These are phyloP conservation scores for Girardia tigrina DNA, from an alignment of 2,888 invertebrate genomes.

Conservation along the genomic window DNA sequence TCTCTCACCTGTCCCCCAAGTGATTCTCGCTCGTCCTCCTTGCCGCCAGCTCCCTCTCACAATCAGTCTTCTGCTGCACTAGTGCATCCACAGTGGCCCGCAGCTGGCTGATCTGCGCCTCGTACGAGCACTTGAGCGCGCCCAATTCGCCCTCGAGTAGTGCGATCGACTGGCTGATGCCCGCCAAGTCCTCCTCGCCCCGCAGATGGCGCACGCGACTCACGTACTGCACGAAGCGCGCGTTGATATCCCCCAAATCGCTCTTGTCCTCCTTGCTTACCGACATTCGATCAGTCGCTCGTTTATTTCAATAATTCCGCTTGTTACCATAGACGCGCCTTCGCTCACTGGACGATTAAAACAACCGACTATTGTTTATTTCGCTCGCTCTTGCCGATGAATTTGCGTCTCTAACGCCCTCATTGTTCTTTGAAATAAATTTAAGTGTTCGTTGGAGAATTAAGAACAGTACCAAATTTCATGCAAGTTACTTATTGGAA, in stretches of 20 bases:
- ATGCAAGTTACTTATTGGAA: too few species aligned
- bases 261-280: background rate
- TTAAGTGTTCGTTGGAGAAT: too few species aligned
- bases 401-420: too few species aligned
- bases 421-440: too few species aligned
- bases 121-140: background rate
- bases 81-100: background rate
- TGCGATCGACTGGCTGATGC: background rate
- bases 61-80: background rate
- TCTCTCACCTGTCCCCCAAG: background rate
- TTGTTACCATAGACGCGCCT: conserved; percentile 17
- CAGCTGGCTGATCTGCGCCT: background rate
- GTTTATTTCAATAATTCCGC: background rate
- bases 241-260: background rate
- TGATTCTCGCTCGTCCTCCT: background rate
- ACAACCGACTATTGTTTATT: too few species aligned
- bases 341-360: too few species aligned
- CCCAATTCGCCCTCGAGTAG: background rate
- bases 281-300: background rate
- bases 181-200: background rate
- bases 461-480: too few species aligned
- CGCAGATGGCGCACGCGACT: background rate
- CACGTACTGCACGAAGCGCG: background rate
- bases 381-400: too few species aligned
- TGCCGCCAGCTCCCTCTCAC: background rate